These are phyloP conservation scores for Passer montanus DNA, from an alignment of 2,113 vertebrate species.

Conservation along the genomic window DNA sequence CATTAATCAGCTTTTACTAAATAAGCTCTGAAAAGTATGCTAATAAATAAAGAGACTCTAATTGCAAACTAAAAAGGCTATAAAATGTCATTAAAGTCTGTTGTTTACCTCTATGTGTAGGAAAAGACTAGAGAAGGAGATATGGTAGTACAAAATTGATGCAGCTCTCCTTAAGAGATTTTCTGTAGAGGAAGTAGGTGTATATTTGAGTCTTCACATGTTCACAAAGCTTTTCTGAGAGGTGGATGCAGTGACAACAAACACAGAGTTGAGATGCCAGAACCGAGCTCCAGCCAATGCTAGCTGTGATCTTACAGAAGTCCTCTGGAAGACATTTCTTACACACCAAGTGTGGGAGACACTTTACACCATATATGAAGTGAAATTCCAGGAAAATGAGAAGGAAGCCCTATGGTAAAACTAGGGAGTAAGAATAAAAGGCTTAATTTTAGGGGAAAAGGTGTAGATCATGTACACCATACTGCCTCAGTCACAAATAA, in stretches of 20 bases:
- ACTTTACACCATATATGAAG: not conserved
- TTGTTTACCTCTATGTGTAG: not conserved
- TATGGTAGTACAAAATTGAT: not conserved
- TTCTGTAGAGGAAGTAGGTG: not conserved
- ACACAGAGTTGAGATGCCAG: not conserved
- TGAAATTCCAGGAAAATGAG: not conserved
- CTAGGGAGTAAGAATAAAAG: not conserved
- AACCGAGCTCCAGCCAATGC: not conserved
- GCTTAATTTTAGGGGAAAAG: not conserved
- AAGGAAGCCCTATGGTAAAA: not conserved
- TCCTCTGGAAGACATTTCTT: not conserved
- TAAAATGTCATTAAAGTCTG: not conserved
- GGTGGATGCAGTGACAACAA: not conserved
- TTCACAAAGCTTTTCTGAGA: not conserved
- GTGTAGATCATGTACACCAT: not conserved
- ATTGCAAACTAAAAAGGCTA: not conserved
- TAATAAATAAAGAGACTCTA: not conserved
- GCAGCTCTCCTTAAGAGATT: not conserved
- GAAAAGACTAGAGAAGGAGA: not conserved
- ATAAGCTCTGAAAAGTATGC: not conserved
- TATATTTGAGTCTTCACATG: not conserved
- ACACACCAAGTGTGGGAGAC: not conserved
- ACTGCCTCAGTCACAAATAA: not conserved
- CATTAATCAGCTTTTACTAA: constrained; percentile 30
- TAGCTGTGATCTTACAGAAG: not conserved